phyloP scores from a whole-genome alignment of 1,140 invertebrate species.

The Drosophila nikananu region DNA sequence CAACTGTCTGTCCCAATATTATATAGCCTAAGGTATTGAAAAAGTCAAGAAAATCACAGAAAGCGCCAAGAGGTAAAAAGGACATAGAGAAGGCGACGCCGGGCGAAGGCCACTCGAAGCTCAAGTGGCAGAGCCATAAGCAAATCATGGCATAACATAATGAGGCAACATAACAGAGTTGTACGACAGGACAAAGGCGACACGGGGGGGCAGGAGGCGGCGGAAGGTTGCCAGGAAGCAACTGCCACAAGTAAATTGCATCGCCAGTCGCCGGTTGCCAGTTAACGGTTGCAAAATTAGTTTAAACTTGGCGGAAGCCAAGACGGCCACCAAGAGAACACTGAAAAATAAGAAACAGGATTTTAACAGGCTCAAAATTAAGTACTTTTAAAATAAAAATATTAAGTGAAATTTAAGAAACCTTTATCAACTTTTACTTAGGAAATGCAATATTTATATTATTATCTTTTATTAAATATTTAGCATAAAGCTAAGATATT shows the following conservation, averaged over 20 bases:
- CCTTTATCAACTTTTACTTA: too few species aligned
- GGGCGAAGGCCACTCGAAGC: constrained; percentile 42
- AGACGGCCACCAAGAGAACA: constrained; percentile 20
- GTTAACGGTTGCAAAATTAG: constrained; percentile 80
- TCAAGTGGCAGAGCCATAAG: constrained; percentile 69
- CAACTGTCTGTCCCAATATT: not conserved
- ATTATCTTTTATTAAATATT: not conserved
- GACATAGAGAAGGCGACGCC: not conserved
- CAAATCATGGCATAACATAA: constrained; percentile 75
- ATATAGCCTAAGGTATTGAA: constrained; percentile 5
- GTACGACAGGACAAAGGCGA: constrained; percentile 19
- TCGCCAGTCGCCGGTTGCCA: constrained; percentile 58
- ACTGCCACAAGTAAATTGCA: constrained; percentile 72
- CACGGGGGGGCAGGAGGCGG: not conserved
- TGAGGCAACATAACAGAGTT: constrained; percentile 58
- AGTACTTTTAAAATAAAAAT: not conserved
- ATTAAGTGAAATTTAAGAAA: not conserved
- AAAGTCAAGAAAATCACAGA: constrained; percentile 41
- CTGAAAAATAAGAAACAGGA: not conserved
- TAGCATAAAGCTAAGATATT: not conserved
- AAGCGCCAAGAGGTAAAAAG: constrained; percentile 3
- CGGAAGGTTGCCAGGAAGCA: constrained; percentile 51
- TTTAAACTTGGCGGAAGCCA: constrained; percentile 77
- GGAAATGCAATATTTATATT: too few species aligned
- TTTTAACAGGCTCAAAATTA: too few species aligned